phyloP scores from a whole-genome alignment of 2,113 vertebrate species.

The Artemisiospiza belli region DNA sequence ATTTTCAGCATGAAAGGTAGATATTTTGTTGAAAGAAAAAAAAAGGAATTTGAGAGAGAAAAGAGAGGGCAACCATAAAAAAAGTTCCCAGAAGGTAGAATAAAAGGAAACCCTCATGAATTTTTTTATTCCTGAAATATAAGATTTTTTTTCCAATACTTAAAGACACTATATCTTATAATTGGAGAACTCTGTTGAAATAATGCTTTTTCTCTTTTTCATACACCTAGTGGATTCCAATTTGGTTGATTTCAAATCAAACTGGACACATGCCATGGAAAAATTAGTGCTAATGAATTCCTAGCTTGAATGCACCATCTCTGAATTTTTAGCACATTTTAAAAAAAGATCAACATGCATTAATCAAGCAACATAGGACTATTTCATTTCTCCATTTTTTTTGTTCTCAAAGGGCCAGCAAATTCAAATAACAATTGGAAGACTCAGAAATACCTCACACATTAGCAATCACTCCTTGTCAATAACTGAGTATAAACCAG shows the following conservation, averaged over 20 bases:
- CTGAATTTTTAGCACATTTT: not conserved
- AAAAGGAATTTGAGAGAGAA: not conserved
- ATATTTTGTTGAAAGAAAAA: not conserved
- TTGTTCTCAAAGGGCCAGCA: not conserved
- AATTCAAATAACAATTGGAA: not conserved
- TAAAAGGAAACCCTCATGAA: not conserved
- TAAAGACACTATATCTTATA: not conserved
- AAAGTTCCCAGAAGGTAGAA: not conserved
- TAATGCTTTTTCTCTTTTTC: not conserved
- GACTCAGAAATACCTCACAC: not conserved
- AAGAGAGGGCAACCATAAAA: not conserved
- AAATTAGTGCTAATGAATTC: not conserved
- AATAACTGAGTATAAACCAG: not conserved
- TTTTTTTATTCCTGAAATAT: not conserved
- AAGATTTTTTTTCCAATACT: not conserved
- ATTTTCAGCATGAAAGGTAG: not conserved
- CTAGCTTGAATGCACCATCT: not conserved
- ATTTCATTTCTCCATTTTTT: not conserved
- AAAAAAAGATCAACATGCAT: not conserved
- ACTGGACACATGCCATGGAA: not conserved
- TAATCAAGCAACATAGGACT: not conserved
- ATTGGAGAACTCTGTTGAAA: not conserved
- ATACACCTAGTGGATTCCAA: not conserved
- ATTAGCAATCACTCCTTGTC: not conserved
- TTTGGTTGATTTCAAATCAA: not conserved